Base-by-base conservation (phyloP, 2,888 invertebrate genomes). In the Rhodophaea formosa region DNA sequence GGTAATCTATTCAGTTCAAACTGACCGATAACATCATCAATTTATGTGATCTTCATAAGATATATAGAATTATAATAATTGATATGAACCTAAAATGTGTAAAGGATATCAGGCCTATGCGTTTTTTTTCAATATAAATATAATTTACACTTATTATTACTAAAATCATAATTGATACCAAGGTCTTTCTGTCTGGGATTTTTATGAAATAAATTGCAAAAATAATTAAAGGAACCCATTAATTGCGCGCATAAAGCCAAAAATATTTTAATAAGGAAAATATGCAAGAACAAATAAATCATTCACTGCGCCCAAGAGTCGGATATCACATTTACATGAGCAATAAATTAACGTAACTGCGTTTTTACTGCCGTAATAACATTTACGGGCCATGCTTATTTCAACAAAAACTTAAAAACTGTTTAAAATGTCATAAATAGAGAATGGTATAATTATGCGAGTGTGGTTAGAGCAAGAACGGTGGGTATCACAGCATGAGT, bases 381-480 rank as follows among this genome's bases (percentile, higher is more conserved):
- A 81, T 88, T 89, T 86, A 90, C 80, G 82, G 78, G 74, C 75
- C 74, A 80, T 80, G 82, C 80, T 86, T 85, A 84, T 84, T 87
- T 84, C 81, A 82, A 87, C 84, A 85, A 86, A 88, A 88, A 84
- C 79, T 82, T 82, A 77, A 82, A 84, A 87, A 86, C 84, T 85
- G 82, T 85, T 88, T 88, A 85, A 88, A 85, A 82, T 80, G 78
- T 79, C 84, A 81, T 88, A 87, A 87, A 86, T 82, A 84, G 83
- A 84, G 78, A 86, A 86, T 82, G 79, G 81, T 80, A 84, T 87
- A 83, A 88, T 88, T 85, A 85, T 75, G 80, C 74, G 75, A 81
- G 74, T 82, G 86, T 74, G 86, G 86, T 86, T 83, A 81, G 79
- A 82, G 63, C 67, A 71, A 71, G 60, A 67, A 59, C 58, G 63